Conservation (phyloP, 2,888 invertebrate genomes). For the Aethes cnicana region DNA sequence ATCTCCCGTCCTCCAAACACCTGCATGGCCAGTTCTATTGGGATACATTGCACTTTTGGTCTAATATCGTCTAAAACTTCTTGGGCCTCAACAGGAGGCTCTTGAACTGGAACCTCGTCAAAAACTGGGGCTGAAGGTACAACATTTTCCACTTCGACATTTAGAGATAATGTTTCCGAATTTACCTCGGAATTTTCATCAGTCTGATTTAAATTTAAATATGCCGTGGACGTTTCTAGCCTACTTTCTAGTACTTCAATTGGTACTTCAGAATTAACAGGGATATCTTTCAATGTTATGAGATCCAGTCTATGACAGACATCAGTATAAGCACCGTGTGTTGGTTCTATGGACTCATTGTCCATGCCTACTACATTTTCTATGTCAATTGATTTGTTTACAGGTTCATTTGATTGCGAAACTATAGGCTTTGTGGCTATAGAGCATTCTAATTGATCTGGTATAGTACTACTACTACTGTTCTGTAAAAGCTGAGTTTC, state of each 20-base stretch:
- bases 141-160: constrained; percentile 31
- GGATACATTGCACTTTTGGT: constrained; percentile 54
- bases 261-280: constrained; percentile 17
- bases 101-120: constrained; percentile 40
- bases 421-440: not conserved
- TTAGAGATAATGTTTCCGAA: not conserved
- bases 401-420: not conserved
- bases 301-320: constrained; percentile 44
- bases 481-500: constrained; percentile 6
- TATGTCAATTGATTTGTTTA: constrained; percentile 1
- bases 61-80: constrained; percentile 33
- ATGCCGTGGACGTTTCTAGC: constrained; percentile 35
- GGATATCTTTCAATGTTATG: constrained; percentile 38
- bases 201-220: constrained; percentile 28
- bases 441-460: not conserved
- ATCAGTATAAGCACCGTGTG: constrained; percentile 37
- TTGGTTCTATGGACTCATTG: not conserved
- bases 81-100: constrained; percentile 25
- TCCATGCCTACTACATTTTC: not conserved
- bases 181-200: constrained; percentile 6
- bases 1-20: constrained; percentile 65
- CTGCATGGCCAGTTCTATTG: constrained; percentile 61
- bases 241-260: constrained; percentile 38
- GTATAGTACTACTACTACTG: not conserved
- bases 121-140: constrained; percentile 67